A percentile compares a stretch with the other conserved stretches of the same genome.
Evolutionary conservation across 2,888 invertebrate genomes (phyloP).

Genomic region (Merodon equestris): DNA sequence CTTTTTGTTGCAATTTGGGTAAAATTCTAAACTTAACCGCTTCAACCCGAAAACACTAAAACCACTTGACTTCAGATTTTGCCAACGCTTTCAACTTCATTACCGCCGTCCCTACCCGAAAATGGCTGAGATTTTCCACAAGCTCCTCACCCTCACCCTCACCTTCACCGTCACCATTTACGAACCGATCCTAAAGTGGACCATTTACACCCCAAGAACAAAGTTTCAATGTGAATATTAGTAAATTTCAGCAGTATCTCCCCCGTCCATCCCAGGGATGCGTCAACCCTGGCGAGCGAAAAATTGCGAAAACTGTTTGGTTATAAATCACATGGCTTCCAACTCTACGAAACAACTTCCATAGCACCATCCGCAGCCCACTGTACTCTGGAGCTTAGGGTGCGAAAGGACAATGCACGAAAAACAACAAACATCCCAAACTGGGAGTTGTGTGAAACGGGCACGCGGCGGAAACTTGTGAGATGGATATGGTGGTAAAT

Average conservation of each 20-base stretch:
- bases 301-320: conserved; percentile 67
- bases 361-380: no score
- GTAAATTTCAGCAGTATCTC: conserved; percentile 57
- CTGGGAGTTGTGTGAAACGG: neutral
- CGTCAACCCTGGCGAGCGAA: conserved; percentile 8
- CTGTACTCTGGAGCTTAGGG: no score
- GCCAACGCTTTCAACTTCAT: conserved; percentile 64
- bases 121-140: conserved; percentile 61
- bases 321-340: conserved; percentile 60
- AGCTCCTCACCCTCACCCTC: conserved; percentile 32
- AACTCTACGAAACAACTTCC: neutral
- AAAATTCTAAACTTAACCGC: conserved; percentile 54
- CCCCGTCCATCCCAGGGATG: neutral
- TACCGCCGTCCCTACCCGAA: conserved; percentile 25
- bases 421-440: conserved; percentile 26
- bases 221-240: conserved; percentile 68
- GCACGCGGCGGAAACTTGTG: neutral
- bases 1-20: neutral
- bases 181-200: conserved; percentile 12
- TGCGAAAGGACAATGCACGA: conserved; percentile 13
- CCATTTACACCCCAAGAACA: conserved; percentile 51
- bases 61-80: conserved; percentile 68
- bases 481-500: conserved; percentile 45
- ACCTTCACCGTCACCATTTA: neutral
- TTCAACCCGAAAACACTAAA: conserved; percentile 61